Conservation (phyloP, 2,113 vertebrate genomes). For the Columba livia region DNA sequence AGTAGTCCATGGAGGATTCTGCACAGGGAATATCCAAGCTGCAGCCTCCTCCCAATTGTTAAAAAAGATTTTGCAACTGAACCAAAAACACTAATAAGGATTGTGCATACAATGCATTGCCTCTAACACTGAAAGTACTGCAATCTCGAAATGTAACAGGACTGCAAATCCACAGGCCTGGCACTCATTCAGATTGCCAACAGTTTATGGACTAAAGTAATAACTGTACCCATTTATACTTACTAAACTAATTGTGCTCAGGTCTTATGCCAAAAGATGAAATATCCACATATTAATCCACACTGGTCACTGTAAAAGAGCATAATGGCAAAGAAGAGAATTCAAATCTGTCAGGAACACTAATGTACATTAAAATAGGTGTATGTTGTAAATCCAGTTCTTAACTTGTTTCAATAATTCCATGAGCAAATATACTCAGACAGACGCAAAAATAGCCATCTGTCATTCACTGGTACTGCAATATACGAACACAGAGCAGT, state of each 20-base stretch:
- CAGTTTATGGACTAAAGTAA: neutral
- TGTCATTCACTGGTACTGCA: neutral
- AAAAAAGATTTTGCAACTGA: neutral
- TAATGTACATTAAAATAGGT: conserved; percentile 35
- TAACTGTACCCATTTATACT: conserved; percentile 3
- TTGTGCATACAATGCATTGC: neutral
- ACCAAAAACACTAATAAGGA: neutral
- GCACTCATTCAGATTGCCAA: neutral
- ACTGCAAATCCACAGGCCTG: neutral
- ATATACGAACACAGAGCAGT: neutral
- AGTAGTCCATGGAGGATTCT: neutral
- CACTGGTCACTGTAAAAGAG: neutral
- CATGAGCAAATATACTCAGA: neutral
- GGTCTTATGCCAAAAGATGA: conserved; percentile 11
- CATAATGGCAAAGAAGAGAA: neutral
- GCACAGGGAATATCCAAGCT: neutral
- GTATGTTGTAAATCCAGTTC: neutral
- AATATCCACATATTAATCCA: conserved; percentile 9
- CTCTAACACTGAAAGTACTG: neutral
- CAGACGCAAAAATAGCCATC: neutral
- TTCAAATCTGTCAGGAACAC: neutral
- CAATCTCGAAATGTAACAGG: neutral
- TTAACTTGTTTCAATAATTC: neutral
- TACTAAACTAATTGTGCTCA: conserved; percentile 50
- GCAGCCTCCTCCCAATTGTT: neutral